phyloP scores from a whole-genome alignment of 2,113 vertebrate species.

The Arothron firmamentum region DNA sequence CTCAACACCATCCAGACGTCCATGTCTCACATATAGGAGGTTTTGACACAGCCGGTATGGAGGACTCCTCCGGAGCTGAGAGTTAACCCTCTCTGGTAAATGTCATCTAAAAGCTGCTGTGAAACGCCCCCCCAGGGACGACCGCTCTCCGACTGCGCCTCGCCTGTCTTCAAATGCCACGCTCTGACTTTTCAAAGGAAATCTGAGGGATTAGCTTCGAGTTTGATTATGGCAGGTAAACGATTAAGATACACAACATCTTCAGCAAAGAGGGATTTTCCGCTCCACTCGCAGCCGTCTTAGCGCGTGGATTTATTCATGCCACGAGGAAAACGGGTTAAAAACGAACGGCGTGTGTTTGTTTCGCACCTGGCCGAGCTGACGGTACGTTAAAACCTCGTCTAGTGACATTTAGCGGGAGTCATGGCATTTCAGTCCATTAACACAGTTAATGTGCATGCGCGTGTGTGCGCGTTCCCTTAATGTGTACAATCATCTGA shows the following conservation, averaged over 20 bases:
- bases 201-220: too few species aligned
- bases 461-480: not conserved
- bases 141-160: not conserved
- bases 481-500: too few species aligned
- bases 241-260: not conserved
- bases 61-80: constrained; percentile 1
- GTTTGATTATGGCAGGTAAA: too few species aligned
- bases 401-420: constrained; percentile 54
- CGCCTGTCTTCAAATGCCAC: not conserved
- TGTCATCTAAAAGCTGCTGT: constrained; percentile 28
- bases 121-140: constrained; percentile 28
- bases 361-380: constrained; percentile 28
- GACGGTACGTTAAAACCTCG: constrained; percentile 28
- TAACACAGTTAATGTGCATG: constrained; percentile 42
- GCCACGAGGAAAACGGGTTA: constrained; percentile 5
- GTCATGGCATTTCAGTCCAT: constrained; percentile 56
- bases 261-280: constrained; percentile 26
- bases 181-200: too few species aligned
- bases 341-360: constrained; percentile 1
- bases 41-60: too few species aligned
- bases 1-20: too few species aligned
- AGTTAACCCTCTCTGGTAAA: constrained; percentile 42
- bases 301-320: constrained; percentile 30
- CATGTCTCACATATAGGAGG: too few species aligned
- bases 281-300: constrained; percentile 21